These are phyloP conservation scores for Cerceris ruficornis DNA, from an alignment of 2,888 invertebrate genomes.

Conservation along the genomic window DNA sequence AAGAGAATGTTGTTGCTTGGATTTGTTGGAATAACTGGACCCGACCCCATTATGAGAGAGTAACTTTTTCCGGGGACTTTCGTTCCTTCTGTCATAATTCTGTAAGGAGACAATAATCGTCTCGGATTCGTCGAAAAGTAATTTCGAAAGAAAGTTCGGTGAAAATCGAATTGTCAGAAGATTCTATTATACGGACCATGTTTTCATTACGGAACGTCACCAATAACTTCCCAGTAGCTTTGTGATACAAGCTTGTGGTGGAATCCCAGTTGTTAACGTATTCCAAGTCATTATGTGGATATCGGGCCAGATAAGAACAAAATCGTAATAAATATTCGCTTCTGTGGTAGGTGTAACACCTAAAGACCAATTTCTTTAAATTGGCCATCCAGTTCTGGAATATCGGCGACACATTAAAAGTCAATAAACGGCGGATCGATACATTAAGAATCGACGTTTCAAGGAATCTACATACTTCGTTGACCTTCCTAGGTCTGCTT, in stretches of 20 bases:
- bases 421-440: background rate
- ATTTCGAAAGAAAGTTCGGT: background rate
- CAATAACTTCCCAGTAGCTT: constrained; percentile 85
- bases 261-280: constrained; percentile 89
- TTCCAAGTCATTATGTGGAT: constrained; percentile 85
- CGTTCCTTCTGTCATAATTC: constrained; percentile 78
- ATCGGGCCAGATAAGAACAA: constrained; percentile 87
- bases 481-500: constrained; percentile 83
- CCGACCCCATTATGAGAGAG: constrained; percentile 76
- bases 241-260: constrained; percentile 88
- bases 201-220: constrained; percentile 91
- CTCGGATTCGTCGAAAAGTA: background rate
- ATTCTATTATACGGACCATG: constrained; percentile 82
- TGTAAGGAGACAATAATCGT: constrained; percentile 52
- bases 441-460: background rate
- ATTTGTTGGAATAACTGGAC: constrained; percentile 62
- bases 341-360: constrained; percentile 88
- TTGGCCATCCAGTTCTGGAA: constrained; percentile 84
- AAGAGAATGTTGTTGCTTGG: constrained; percentile 80
- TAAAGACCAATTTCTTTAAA: constrained; percentile 86
- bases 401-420: background rate
- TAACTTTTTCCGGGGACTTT: constrained; percentile 81
- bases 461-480: constrained; percentile 78
- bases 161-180: background rate
- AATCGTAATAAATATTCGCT: constrained; percentile 88